A percentile compares a stretch with the other conserved stretches of the same genome.
These are phyloP conservation scores for Torymus tubicola DNA, from an alignment of 2,888 invertebrate genomes.

Conservation along the genomic window DNA sequence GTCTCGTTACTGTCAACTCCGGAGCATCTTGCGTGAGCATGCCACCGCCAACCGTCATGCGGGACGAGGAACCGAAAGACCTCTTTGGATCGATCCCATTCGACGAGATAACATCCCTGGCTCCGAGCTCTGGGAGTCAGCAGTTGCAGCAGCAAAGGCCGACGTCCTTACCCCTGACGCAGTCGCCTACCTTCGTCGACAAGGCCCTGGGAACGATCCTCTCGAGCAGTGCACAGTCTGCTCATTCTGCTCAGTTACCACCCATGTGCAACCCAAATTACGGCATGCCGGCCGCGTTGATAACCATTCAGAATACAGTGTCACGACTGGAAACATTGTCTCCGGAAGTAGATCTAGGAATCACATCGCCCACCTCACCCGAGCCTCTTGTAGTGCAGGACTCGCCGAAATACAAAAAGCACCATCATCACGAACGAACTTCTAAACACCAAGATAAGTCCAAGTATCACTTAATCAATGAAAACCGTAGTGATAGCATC, in stretches of 20 bases:
- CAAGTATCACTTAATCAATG: constrained; percentile 78
- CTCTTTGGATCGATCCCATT: constrained; percentile 74
- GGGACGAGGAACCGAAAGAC: constrained; percentile 65
- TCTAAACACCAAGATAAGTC: constrained; percentile 71
- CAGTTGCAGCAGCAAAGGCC: constrained; percentile 67
- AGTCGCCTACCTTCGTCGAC: constrained; percentile 68
- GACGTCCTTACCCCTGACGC: constrained; percentile 69
- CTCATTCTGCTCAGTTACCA: constrained; percentile 47
- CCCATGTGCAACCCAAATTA: constrained; percentile 50
- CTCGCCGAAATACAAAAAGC: constrained; percentile 72
- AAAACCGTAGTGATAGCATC: constrained; percentile 73
- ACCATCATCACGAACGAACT: constrained; percentile 60
- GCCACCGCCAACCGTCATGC: background rate
- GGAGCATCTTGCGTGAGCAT: background rate
- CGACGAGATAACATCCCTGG: constrained; percentile 70
- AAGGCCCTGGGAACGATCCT: constrained; percentile 63
- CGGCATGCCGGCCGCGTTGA: constrained; percentile 61
- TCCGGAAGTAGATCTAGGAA: constrained; percentile 60
- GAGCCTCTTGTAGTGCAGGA: constrained; percentile 69
- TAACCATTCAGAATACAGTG: constrained; percentile 67
- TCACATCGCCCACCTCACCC: constrained; percentile 69
- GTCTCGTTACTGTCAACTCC: constrained; percentile 68
- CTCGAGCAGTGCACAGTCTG: constrained; percentile 52
- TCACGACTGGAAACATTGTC: constrained; percentile 58
- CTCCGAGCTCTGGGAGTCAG: constrained; percentile 60